Percentiles rank a stretch among this genome's conserved stretches.
Conservation (phyloP, 2,113 vertebrate species). For the Misgurnus mizolepis region DNA sequence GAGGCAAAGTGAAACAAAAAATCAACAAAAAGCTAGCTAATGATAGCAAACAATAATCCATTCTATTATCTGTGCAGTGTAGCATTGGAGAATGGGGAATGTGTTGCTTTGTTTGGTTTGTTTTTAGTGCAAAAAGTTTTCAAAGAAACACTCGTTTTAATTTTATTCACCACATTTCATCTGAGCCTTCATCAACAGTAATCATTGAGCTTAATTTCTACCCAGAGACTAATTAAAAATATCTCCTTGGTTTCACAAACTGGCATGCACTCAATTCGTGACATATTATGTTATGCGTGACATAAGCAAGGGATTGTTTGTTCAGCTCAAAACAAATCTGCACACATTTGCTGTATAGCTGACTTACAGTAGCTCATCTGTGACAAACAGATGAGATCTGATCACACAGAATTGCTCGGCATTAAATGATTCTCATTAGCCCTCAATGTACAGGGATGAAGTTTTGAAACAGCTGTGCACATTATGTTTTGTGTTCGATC, state of each 20-base stretch:
- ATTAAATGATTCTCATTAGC: too few species aligned
- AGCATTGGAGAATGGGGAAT: not conserved
- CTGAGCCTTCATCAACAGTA: not conserved
- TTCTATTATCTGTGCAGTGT: not conserved
- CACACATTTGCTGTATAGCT: not conserved
- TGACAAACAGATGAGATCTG: too few species aligned
- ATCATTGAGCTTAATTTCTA: not conserved
- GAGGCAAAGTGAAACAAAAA: not conserved
- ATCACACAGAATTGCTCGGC: too few species aligned
- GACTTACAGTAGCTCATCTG: not conserved
- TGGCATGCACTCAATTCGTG: not conserved
- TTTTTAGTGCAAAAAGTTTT: not conserved
- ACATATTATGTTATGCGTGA: conserved; percentile 4
- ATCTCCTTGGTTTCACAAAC: conserved; percentile 19
- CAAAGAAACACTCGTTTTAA: not conserved
- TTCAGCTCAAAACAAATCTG: not conserved
- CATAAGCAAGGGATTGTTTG: not conserved
- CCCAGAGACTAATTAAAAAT: conserved; percentile 6
- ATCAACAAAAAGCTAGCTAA: not conserved
- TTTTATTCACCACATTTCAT: not conserved
- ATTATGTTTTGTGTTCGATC: too few species aligned
- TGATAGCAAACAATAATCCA: not conserved
- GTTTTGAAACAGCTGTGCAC: too few species aligned
- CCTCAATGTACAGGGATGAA: too few species aligned
- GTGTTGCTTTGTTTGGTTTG: not conserved